Base-by-base conservation (phyloP, 2,797 vertebrate genomes). In the Cossypha polioptera region DNA sequence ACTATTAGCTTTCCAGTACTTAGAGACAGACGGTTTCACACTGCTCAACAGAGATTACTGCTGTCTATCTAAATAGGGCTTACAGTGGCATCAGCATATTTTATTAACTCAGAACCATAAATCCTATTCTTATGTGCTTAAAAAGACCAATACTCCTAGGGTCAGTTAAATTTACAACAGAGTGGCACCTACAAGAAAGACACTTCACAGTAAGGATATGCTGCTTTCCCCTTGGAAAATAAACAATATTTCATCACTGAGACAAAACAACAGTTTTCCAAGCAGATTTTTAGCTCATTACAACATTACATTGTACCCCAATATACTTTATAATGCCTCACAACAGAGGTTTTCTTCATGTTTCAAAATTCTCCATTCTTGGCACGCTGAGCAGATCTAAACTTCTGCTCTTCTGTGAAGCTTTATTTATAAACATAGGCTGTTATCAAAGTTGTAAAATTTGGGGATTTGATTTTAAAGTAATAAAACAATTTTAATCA, bases 1-100 rank as follows among this genome's bases (percentile, higher is more conserved):
- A 95, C 96, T 91, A 94, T 90, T 92, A 88, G 78, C 90, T 96
- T 93, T 90, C 78, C 81, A 78, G 54, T 75, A 72, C 93, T 97
- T 94, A 88, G 45, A 95, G 90, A 95, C 91, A 96, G 93, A 91
- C 58, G 29, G 87, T 83, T 96, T 96, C 93, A 94, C 75, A 96
- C 91, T 75, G 94, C 91, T 96, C 92, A 96, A 92, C 83, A 95
- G 90, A 97, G 94, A 97, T 96, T 96, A 96, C 80, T 91, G 92
- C 94, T 97, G 94, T 96, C 96, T 95, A 57, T 94, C 95, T 95
- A 97, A 95, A 96, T 80, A 95, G 85, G 79, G 92, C 90, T 96
- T 97, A 97, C 80, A 93, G 95, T 71, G 91, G 92, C 91, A 97
- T 95, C 94, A 96, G 93, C 96, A 96, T 97, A 96, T 97, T 96